Evolutionary conservation across 2,113 vertebrate genomes (phyloP), one percentile per base, ranked within the genome.

Genomic region (Leptobrachium leishanense): DNA sequence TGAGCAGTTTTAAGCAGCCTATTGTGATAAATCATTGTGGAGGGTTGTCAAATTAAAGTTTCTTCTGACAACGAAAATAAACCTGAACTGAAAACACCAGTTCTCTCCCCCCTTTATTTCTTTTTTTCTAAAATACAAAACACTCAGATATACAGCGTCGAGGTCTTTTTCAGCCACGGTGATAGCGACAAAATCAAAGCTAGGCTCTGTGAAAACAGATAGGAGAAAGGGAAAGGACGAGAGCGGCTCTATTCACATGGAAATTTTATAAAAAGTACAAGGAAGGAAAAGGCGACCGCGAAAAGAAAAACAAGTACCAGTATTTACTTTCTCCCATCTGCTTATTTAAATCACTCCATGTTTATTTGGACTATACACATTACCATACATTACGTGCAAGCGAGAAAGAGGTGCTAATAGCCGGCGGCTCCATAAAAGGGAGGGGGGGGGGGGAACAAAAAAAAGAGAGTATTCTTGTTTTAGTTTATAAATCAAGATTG

Each of bases 11-110:
- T 84, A 74, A 87, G 76, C 70, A 82, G 76, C 63, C 84, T 84
- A 85, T 88, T 89, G 86, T 57, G 82, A 88, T 87, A 90, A 88
- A 89, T 85, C 84, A 85, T 82, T 83, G 83, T 79, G n/a, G 20
- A 89, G 74, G 74, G 83, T 87, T 85, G 83, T 82, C 80, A 83
- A 89, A 86, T 72, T n/a, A 84, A 85, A 85, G 81, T 85, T 41
- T 77, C 54, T 44, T 68, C 79, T 79, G 20, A 85, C 20, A 87
- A 82, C 39, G 79, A 84, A 83, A 77, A 80, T 74, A 84, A 83
- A 78, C 10, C 67, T 68, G 83, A 86, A 86, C 87, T 86, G n/a
- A 88, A 88, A 87, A 54, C 46, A 84, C 31, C 72, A 74, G 20
- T 31, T 31, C 20, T 31, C 20, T 31, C 20, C 20, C 20, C 20